Conservation (phyloP, 2,113 vertebrate genomes). For the Mystacornis crossleyi region DNA sequence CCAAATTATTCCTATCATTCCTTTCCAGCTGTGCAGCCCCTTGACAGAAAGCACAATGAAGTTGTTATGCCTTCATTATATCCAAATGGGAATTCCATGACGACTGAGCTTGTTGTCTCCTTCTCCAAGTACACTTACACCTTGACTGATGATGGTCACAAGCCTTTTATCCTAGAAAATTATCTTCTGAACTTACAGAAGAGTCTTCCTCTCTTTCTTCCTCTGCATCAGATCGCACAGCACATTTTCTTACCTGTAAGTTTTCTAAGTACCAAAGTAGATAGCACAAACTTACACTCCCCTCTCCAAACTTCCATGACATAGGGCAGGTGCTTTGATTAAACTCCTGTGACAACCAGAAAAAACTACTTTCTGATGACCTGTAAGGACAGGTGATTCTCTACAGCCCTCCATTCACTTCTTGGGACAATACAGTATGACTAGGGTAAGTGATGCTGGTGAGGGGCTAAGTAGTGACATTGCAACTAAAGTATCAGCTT, state of each 20-base stretch:
- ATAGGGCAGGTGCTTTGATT: background rate
- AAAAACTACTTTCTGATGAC: background rate
- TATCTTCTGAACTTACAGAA: fast-evolving
- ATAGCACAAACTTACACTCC: background rate
- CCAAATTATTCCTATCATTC: background rate
- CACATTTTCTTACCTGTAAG: background rate
- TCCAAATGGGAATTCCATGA: background rate
- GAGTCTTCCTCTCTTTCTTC: background rate
- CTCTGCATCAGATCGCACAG: background rate
- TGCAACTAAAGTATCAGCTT: background rate
- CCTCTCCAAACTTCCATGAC: background rate
- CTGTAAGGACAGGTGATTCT: background rate
- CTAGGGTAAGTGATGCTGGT: background rate
- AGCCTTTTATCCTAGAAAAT: background rate
- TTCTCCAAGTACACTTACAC: background rate
- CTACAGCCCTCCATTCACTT: background rate
- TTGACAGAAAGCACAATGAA: background rate
- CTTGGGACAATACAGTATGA: background rate
- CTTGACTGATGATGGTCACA: background rate
- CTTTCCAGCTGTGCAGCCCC: background rate
- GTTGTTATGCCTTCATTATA: background rate
- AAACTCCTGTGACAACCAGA: background rate
- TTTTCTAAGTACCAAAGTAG: background rate
- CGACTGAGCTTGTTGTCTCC: background rate
- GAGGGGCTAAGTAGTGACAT: background rate